Evolutionary conservation across 2,113 vertebrate species (phyloP).

Genomic region (Verasper variegatus): DNA sequence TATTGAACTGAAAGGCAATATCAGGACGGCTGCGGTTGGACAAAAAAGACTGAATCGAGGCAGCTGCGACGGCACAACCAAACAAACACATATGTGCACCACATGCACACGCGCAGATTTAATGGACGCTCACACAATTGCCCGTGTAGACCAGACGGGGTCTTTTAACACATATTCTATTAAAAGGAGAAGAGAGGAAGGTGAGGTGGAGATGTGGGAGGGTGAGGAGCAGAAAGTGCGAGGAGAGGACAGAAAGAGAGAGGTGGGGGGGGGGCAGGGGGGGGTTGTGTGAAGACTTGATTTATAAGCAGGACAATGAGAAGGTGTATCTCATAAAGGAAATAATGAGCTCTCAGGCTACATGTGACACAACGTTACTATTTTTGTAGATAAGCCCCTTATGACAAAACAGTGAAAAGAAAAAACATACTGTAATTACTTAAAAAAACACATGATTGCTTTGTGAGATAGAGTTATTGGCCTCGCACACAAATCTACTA

Average conservation of each 20-base stretch:
- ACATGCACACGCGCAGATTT: not conserved
- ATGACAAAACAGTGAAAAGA: not conserved
- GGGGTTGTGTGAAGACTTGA: slow-evolving; percentile 21
- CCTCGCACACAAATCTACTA: slow-evolving; percentile 20
- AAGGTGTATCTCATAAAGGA: slow-evolving; percentile 3
- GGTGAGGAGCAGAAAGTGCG: slow-evolving; percentile 41
- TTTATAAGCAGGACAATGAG: slow-evolving; percentile 12
- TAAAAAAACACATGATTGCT: not conserved
- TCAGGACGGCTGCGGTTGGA: not conserved
- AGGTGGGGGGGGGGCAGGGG: not conserved
- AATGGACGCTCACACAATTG: slow-evolving; percentile 41
- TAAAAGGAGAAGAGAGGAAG: slow-evolving; percentile 42
- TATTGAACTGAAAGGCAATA: slow-evolving; percentile 20
- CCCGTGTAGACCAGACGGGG: not conserved
- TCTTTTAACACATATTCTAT: slow-evolving; percentile 62
- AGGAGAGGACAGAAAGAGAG: slow-evolving; percentile 25
- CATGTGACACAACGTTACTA: not conserved
- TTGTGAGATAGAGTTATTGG: slow-evolving; percentile 6
- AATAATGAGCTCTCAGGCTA: slow-evolving; percentile 19
- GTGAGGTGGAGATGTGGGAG: slow-evolving; percentile 46
- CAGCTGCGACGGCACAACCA: not conserved
- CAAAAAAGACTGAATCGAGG: slow-evolving; percentile 28
- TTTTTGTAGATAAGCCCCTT: not conserved
- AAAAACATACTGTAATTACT: not conserved
- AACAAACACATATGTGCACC: not conserved